Conservation (phyloP, 2,888 invertebrate species). For the Cabera pusaria region DNA sequence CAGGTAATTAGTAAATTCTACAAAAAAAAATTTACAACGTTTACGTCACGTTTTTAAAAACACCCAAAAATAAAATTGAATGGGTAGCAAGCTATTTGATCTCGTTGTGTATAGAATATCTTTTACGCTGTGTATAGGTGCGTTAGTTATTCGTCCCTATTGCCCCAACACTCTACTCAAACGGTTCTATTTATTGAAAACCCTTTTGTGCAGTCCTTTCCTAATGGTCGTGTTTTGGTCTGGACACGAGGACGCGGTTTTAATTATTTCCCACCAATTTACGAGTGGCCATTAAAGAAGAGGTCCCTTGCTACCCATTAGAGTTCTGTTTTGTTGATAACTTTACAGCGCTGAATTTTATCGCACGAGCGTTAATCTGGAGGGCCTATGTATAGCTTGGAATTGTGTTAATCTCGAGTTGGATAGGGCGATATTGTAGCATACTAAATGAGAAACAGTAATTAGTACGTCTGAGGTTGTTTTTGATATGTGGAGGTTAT, state of each 20-base stretch:
- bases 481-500: too few species aligned
- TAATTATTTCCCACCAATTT: slow-evolving; percentile 83
- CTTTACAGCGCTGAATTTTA: slow-evolving; percentile 74
- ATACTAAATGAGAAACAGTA: slow-evolving; percentile 43
- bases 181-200: slow-evolving; percentile 71
- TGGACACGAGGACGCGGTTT: slow-evolving; percentile 69
- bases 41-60: too few species aligned
- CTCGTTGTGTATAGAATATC: too few species aligned
- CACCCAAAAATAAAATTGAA: too few species aligned
- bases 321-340: slow-evolving; percentile 73
- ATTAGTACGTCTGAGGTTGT: too few species aligned
- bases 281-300: slow-evolving; percentile 80
- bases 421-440: slow-evolving; percentile 40
- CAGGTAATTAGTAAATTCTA: too few species aligned
- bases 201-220: slow-evolving; percentile 68
- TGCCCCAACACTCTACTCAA: slow-evolving; percentile 37
- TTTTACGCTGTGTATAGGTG: too few species aligned
- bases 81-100: too few species aligned
- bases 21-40: too few species aligned
- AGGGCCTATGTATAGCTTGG: slow-evolving; percentile 35
- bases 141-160: slow-evolving; percentile 15
- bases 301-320: slow-evolving; percentile 75
- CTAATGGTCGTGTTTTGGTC: slow-evolving; percentile 79
- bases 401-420: too few species aligned
- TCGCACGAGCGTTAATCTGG: slow-evolving; percentile 65